Evolutionary conservation across 1,140 invertebrate species (phyloP).

Genomic region (Musca domestica): DNA sequence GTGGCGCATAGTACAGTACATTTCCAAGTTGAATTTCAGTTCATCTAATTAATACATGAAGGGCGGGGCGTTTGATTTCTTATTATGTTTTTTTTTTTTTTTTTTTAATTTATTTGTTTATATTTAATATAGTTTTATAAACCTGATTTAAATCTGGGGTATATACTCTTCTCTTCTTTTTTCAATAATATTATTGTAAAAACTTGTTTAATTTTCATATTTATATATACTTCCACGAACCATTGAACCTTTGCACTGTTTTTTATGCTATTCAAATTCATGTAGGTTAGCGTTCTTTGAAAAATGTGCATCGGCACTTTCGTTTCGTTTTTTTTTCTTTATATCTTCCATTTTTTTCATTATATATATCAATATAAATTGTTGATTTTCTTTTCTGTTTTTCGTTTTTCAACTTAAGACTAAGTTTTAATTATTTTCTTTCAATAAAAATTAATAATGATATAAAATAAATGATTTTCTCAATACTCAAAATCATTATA

Average conservation of each 20-base stretch:
- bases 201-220: not conserved
- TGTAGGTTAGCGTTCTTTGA: too few relatives aligned
- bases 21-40: not conserved
- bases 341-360: not conserved
- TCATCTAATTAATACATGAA: constrained; percentile 15
- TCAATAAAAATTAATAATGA: constrained; percentile 20
- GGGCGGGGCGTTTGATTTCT: constrained; percentile 4
- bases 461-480: constrained; percentile 20
- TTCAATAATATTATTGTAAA: not conserved
- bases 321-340: too few relatives aligned
- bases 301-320: too few relatives aligned
- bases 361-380: constrained; percentile 16
- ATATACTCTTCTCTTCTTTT: constrained; percentile 5
- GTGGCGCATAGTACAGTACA: not conserved
- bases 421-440: constrained; percentile 10
- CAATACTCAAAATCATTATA: not conserved
- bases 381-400: not conserved
- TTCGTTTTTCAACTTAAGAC: not conserved
- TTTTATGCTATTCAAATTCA: constrained; percentile 3
- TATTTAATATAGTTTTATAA: constrained; percentile 18
- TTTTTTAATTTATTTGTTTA: constrained; percentile 4
- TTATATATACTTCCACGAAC: not conserved
- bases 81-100: not conserved
- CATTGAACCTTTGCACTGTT: not conserved
- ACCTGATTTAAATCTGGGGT: constrained; percentile 18